Conservation (phyloP, 2,113 vertebrate genomes). For the Trematocara unimaculatum region DNA sequence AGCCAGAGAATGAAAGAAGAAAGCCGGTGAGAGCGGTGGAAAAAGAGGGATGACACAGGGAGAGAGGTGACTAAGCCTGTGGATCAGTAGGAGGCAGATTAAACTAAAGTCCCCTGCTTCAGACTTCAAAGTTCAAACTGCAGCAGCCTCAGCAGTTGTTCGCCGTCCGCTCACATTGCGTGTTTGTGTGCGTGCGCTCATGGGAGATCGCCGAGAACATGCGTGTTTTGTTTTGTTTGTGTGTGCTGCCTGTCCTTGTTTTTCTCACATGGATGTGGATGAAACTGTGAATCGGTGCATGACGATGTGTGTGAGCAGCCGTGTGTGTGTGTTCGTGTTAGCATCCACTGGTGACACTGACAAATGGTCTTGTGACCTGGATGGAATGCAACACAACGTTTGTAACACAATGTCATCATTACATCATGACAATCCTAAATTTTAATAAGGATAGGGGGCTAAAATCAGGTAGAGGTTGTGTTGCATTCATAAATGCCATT, state of each 20-base stretch:
- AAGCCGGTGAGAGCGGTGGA: neutral
- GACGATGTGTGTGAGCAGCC: neutral
- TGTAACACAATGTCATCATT: neutral
- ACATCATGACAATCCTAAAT: neutral
- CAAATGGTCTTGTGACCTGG: neutral
- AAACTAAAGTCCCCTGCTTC: conserved; percentile 71
- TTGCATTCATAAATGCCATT: neutral
- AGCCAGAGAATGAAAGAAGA: conserved; percentile 17
- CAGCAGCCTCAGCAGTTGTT: conserved; percentile 51
- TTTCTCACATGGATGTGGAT: neutral
- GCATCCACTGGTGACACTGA: neutral
- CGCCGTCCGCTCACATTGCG: neutral
- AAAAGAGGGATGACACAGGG: neutral
- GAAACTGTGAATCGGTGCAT: neutral
- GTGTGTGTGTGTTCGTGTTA: neutral
- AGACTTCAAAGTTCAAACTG: conserved; percentile 72
- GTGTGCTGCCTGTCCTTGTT: neutral
- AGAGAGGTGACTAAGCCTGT: conserved; percentile 56
- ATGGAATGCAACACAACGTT: neutral
- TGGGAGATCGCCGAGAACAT: neutral
- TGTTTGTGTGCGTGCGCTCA: neutral
- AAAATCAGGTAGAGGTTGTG: neutral
- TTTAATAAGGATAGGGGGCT: neutral
- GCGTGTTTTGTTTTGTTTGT: neutral
- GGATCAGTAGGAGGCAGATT: conserved; percentile 72